These are phyloP conservation scores for Eupithecia exiguata DNA, from an alignment of 2,888 invertebrate genomes.

Conservation along the genomic window DNA sequence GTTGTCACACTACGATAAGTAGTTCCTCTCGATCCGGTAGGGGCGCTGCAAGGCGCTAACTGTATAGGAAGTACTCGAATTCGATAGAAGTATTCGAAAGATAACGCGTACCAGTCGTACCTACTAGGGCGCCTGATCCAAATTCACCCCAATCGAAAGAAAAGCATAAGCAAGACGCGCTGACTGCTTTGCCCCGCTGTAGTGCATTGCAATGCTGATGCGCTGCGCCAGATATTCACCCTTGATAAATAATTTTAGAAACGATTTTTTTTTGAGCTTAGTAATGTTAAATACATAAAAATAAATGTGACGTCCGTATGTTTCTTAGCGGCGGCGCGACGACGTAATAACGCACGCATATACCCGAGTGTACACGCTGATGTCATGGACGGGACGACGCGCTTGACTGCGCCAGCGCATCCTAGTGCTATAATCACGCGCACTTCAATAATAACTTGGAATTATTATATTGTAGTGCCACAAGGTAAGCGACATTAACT, in stretches of 20 bases:
- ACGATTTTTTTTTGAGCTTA: neutral
- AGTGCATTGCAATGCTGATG: too few species aligned
- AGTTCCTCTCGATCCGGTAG: too few species aligned
- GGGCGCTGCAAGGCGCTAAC: too few species aligned
- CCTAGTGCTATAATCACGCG: constrained; percentile 25
- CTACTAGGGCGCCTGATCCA: too few species aligned
- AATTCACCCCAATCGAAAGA: too few species aligned
- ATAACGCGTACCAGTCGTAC: too few species aligned
- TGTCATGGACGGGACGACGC: constrained; percentile 40
- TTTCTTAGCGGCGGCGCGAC: constrained; percentile 11
- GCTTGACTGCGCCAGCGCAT: constrained; percentile 41
- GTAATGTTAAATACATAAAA: neutral
- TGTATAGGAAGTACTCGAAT: too few species aligned
- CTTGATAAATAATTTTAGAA: neutral
- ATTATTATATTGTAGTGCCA: constrained; percentile 19
- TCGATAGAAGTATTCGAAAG: too few species aligned
- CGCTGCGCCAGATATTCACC: too few species aligned
- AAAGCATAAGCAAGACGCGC: too few species aligned
- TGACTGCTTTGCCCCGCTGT: too few species aligned
- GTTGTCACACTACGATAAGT: too few species aligned
- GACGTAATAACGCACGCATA: constrained; percentile 22
- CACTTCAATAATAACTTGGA: constrained; percentile 33
- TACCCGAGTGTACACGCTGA: constrained; percentile 31
- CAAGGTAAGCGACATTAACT: neutral
- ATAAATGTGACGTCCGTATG: neutral